phyloP scores from a whole-genome alignment of 2,113 vertebrate species.

The Nematolebias whitei region DNA sequence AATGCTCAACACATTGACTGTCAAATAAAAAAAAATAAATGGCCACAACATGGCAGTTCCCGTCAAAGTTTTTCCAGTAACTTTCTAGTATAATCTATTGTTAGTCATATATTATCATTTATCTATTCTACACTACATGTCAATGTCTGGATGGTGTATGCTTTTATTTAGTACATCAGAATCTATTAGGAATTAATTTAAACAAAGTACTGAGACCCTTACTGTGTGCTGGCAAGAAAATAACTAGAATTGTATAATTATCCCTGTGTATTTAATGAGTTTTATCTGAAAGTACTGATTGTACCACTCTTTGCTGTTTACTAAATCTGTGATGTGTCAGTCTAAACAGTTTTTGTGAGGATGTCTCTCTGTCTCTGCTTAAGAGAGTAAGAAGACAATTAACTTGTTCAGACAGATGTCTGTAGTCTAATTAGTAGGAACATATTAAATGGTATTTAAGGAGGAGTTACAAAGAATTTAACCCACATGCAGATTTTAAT shows the following conservation, averaged over 20 bases:
- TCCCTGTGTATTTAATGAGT: slow-evolving; percentile 12
- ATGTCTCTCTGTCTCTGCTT: slow-evolving; percentile 26
- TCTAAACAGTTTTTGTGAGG: slow-evolving; percentile 14
- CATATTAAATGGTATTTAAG: slow-evolving; percentile 22
- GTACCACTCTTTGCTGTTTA: slow-evolving; percentile 15
- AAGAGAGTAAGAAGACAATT: slow-evolving; percentile 31
- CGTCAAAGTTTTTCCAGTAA: too few species aligned
- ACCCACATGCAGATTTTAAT: slow-evolving; percentile 3
- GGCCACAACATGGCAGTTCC: too few species aligned
- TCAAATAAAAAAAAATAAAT: too few species aligned
- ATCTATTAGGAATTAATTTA: slow-evolving; percentile 7
- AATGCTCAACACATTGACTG: too few species aligned
- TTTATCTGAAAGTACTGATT: slow-evolving; percentile 16
- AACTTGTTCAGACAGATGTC: slow-evolving; percentile 27
- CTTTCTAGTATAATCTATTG: neutral
- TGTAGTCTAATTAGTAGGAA: slow-evolving; percentile 31
- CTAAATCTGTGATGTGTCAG: neutral
- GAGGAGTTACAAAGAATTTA: neutral
- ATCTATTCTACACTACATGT: neutral
- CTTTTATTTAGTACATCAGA: slow-evolving; percentile 4
- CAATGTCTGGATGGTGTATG: neutral
- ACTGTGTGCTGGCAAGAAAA: neutral
- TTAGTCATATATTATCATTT: slow-evolving; percentile 6
- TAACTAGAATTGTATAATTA: slow-evolving; percentile 17
- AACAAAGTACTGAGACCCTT: neutral